Evolutionary conservation across 2,888 invertebrate genomes (phyloP).

Genomic region (Protophormia terraenovae): DNA sequence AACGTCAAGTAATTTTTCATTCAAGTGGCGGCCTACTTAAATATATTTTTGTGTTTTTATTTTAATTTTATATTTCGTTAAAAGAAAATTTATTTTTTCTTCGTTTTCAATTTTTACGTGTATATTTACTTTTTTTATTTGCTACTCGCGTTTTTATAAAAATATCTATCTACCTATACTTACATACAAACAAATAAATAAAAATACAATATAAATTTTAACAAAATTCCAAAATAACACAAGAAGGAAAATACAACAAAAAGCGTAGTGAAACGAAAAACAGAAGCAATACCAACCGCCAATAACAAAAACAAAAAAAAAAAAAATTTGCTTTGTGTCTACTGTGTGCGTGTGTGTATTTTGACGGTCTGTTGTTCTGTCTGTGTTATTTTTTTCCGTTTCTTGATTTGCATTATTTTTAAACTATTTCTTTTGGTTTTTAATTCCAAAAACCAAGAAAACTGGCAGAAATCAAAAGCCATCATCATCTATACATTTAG

Average conservation of each 20-base stretch:
- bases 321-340: neutral
- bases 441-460: neutral
- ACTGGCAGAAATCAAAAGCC: too few species aligned
- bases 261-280: neutral
- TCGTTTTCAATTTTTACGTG: constrained; percentile 2
- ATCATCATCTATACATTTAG: too few species aligned
- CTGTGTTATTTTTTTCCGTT: neutral
- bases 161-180: neutral
- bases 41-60: constrained; percentile 9
- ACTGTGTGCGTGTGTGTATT: neutral
- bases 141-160: neutral
- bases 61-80: neutral
- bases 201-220: neutral
- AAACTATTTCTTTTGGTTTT: neutral
- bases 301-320: neutral
- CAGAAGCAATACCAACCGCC: neutral
- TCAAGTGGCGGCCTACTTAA: constrained; percentile 55
- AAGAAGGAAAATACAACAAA: neutral
- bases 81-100: neutral
- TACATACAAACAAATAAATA: neutral
- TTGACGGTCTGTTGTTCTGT: neutral
- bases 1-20: neutral
- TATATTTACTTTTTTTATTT: neutral
- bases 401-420: constrained; percentile 7
- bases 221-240: constrained; percentile 18